Evolutionary conservation across 2,888 invertebrate genomes (phyloP).

Genomic region (Hirtodrosophila duncani): DNA sequence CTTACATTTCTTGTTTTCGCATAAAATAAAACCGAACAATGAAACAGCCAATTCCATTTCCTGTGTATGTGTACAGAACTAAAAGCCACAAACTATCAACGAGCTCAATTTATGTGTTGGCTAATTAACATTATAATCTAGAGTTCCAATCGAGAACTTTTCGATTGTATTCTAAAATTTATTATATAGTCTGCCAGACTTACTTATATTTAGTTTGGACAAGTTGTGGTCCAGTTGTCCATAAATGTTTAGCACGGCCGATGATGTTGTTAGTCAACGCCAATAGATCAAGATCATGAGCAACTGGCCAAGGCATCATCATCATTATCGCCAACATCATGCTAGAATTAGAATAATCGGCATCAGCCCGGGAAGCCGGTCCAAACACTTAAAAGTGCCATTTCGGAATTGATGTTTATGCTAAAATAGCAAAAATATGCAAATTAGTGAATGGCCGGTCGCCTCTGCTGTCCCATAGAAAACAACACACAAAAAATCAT

Average conservation of each 20-base stretch:
- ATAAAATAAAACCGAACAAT: constrained; percentile 24
- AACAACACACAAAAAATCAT: constrained; percentile 45
- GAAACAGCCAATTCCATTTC: constrained; percentile 51
- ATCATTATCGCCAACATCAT: constrained; percentile 37
- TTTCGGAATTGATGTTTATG: constrained; percentile 65
- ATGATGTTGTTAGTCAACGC: constrained; percentile 25
- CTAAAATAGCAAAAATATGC: constrained; percentile 65
- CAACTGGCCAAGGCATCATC: constrained; percentile 47
- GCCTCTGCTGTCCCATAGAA: constrained; percentile 39
- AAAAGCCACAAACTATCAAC: constrained; percentile 30
- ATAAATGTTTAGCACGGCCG: constrained; percentile 36
- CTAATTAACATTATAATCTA: constrained; percentile 47
- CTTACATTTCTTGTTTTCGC: constrained; percentile 38
- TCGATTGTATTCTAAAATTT: constrained; percentile 17
- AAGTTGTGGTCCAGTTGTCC: constrained; percentile 36
- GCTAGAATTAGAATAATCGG: constrained; percentile 12
- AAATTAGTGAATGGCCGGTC: constrained; percentile 71
- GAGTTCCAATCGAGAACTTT: constrained; percentile 14
- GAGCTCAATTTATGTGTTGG: constrained; percentile 43
- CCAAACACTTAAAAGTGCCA: constrained; percentile 68
- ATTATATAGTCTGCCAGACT: neutral
- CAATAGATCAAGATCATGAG: constrained; percentile 32
- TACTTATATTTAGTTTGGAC: constrained; percentile 6
- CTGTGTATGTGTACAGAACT: constrained; percentile 47
- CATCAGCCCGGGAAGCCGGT: constrained; percentile 44